phyloP scores from a whole-genome alignment of 35 echinoderm and acorn worm species.

The Lytechinus pictus region DNA sequence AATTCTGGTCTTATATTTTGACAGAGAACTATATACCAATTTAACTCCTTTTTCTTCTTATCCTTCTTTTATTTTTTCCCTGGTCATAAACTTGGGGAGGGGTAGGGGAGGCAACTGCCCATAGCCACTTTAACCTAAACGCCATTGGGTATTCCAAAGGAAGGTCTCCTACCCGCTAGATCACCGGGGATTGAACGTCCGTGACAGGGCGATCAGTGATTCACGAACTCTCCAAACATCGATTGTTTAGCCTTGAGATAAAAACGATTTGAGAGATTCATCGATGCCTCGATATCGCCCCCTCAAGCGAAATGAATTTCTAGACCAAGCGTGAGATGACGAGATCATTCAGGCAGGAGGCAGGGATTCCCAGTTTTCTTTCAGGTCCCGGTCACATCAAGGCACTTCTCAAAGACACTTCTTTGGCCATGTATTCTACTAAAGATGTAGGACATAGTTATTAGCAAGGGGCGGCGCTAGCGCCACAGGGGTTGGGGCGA shows the following conservation, averaged over 20 bases:
- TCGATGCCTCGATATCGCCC: neutral
- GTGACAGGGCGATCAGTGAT: neutral
- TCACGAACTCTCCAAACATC: neutral
- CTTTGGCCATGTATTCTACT: too few species aligned
- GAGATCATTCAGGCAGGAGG: neutral
- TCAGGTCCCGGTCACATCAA: neutral
- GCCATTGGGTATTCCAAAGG: neutral
- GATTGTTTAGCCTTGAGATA: neutral
- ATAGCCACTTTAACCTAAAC: neutral
- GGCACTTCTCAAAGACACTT: too few species aligned
- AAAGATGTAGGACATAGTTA: too few species aligned
- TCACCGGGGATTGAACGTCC: neutral
- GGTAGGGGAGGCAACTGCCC: too few species aligned
- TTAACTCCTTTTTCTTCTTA: too few species aligned
- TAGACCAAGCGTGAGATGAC: slow-evolving; percentile 24
- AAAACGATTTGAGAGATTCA: slow-evolving; percentile 19
- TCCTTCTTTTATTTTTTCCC: too few species aligned
- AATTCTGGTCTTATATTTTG: too few species aligned
- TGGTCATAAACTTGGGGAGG: too few species aligned
- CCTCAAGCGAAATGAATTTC: slow-evolving; percentile 36
- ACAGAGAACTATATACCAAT: too few species aligned
- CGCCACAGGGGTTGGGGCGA: too few species aligned
- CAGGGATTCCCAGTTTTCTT: neutral
- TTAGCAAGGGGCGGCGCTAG: too few species aligned
- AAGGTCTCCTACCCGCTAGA: neutral